These are phyloP conservation scores for Aegithalos caudatus DNA, from an alignment of 2,113 vertebrate genomes.

Conservation along the genomic window DNA sequence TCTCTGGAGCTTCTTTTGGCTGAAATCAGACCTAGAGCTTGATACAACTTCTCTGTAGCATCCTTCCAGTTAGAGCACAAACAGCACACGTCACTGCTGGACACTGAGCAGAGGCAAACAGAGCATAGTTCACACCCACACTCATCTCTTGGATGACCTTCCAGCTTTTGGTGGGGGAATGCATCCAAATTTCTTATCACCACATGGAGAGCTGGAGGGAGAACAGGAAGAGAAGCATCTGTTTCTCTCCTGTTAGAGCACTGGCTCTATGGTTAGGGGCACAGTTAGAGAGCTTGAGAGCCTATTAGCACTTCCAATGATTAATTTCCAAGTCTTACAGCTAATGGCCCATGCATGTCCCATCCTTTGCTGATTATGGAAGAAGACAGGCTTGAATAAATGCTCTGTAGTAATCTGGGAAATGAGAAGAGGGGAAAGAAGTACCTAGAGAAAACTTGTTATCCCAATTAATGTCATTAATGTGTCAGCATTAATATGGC, in stretches of 20 bases:
- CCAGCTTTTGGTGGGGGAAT: neutral
- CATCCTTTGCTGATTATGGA: neutral
- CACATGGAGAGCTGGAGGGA: neutral
- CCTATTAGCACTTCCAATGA: neutral
- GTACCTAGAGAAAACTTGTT: neutral
- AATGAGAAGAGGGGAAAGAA: neutral
- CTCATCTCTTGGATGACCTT: neutral
- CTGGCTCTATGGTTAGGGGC: neutral
- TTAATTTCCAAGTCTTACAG: neutral
- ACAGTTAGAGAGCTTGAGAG: neutral
- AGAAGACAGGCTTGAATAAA: neutral
- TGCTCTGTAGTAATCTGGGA: neutral
- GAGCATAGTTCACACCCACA: neutral
- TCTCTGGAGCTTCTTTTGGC: neutral
- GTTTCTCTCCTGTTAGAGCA: neutral
- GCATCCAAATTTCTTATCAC: constrained; percentile 10
- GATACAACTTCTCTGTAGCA: neutral
- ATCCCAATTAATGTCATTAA: neutral
- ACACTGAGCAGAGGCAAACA: neutral
- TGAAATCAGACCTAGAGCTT: neutral
- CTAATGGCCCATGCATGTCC: neutral
- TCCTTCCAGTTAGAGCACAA: neutral
- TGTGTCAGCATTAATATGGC: neutral
- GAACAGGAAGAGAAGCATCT: constrained; percentile 3
- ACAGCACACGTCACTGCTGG: neutral